Base-by-base conservation (phyloP, 2,888 invertebrate genomes). In the Malacosoma neustria region DNA sequence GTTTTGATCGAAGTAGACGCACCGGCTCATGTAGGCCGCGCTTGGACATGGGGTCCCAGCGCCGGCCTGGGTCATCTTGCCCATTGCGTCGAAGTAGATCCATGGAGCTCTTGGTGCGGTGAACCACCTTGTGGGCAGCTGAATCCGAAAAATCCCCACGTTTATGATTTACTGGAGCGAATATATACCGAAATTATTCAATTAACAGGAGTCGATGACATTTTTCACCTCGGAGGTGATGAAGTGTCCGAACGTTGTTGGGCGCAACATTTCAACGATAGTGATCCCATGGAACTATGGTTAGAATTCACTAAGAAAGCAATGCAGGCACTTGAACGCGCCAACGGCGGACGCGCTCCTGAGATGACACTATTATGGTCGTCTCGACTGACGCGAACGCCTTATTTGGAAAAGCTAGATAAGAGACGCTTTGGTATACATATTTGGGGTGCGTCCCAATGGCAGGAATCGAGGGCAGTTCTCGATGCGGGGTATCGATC, bases 1-100 rank as follows among this genome's bases (percentile, higher is more conserved):
- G 91, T 97, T 7, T 74, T 98, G 36, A 89, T 97, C 1, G 98
- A 98, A 77, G 91, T 97, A 38, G 97, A 97, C 74, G 92, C 95
- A 7, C 97, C 97, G 1, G 95, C 95, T 3, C 96, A 96, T 71
- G 93, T 93, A 2, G 94, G 95, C 2, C 92, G 93, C 49, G 95
- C 95, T 1, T 95, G 94, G 94, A 90, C 90, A 45, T 94, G 93
- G 93, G 94, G 93, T 11, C 89, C 91, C 1, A 84, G 89, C 37
- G 90, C 90, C 38, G 93, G 93, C 0, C 77, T 93, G 36, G 95
- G 95, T 1, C 91, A 93, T 38, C 75, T 95, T 29, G 93, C 93
- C 6, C 87, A 94, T 43, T 95, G 95, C 68, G 88, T 95, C 7
- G 94, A 95, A 66, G 89, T 91, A 35, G 91, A 92, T 52, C 94